Conservation (phyloP, 1,140 invertebrate genomes). For the Chrysomallon squamiferum region DNA sequence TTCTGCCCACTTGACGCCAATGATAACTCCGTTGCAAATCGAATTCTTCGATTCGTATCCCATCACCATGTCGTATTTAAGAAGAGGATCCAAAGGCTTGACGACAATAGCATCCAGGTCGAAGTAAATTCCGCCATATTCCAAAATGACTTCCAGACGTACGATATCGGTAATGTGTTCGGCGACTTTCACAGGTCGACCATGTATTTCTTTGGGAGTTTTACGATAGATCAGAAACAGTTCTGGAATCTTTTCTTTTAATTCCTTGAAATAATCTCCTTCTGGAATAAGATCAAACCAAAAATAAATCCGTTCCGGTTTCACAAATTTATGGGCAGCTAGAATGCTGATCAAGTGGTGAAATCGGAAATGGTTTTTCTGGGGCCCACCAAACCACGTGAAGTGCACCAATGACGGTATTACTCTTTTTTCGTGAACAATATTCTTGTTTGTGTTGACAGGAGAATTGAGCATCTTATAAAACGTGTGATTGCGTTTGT, state of each 20-base stretch:
- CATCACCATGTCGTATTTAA: background rate
- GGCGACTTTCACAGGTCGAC: background rate
- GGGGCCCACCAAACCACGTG: too few species aligned
- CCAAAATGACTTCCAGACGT: background rate
- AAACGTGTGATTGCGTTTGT: too few species aligned
- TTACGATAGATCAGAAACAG: background rate
- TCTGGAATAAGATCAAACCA: background rate
- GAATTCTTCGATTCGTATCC: background rate
- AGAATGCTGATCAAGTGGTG: background rate
- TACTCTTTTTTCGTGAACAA: too few species aligned
- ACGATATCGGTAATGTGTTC: background rate
- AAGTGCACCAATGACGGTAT: too few species aligned
- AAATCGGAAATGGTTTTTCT: too few species aligned
- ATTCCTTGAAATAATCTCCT: background rate
- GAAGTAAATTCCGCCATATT: background rate
- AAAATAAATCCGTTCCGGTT: background rate
- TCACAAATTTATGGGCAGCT: background rate
- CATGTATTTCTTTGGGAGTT: background rate
- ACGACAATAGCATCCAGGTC: background rate
- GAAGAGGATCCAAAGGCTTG: background rate
- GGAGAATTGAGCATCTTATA: too few species aligned
- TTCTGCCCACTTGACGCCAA: slow-evolving; percentile 1
- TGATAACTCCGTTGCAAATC: slow-evolving; percentile 16
- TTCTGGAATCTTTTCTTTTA: background rate
- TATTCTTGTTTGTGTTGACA: too few species aligned